Conservation (phyloP, 2,888 invertebrate species). For the Orthosia gracilis region DNA sequence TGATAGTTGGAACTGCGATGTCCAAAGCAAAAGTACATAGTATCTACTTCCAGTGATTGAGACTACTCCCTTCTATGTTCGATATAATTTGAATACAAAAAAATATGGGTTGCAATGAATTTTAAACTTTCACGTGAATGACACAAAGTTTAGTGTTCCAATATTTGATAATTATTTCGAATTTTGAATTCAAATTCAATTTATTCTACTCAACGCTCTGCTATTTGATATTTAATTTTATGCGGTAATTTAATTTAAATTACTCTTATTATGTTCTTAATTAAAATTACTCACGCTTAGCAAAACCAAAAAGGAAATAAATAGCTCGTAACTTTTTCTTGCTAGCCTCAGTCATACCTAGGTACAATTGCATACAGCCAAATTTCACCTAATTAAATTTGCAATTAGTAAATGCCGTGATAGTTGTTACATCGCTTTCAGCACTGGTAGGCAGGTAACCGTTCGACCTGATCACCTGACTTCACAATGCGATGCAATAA, state of each 20-base stretch:
- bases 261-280: conserved; percentile 25
- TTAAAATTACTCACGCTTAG: neutral
- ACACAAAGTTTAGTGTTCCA: neutral
- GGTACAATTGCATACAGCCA: conserved; percentile 44
- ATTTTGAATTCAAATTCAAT: neutral
- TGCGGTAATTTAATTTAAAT: conserved; percentile 3
- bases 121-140: neutral
- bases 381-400: conserved; percentile 66
- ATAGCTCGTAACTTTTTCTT: conserved; percentile 27
- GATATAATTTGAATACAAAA: neutral
- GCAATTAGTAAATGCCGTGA: conserved; percentile 60
- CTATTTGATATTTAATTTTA: neutral
- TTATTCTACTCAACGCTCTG: neutral
- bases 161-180: neutral
- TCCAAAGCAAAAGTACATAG: too few species aligned
- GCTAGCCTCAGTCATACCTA: conserved; percentile 8
- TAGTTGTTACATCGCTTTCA: conserved; percentile 57
- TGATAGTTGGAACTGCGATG: too few species aligned
- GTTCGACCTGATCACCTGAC: conserved; percentile 55
- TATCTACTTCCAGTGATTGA: too few species aligned
- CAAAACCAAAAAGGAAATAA: neutral
- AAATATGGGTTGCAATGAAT: neutral
- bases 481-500: conserved; percentile 52
- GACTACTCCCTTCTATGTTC: neutral
- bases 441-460: conserved; percentile 60